Conservation (phyloP, 1,140 invertebrate genomes). For the Lasioglossum albipes region DNA sequence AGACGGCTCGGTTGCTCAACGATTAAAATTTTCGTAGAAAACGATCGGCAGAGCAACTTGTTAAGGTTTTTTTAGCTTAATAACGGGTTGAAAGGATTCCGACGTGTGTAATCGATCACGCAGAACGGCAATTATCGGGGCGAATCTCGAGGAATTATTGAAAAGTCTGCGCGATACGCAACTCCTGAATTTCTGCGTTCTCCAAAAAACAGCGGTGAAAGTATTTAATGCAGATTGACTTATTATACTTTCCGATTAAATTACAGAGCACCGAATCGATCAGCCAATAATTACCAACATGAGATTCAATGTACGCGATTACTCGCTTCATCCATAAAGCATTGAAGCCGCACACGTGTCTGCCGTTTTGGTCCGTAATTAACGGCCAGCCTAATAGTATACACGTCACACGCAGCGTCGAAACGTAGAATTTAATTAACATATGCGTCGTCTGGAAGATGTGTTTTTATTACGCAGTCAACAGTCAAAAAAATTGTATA, state of each 20-base stretch:
- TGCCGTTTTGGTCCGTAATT: not conserved
- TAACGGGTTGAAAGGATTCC: not conserved
- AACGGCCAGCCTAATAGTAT: not conserved
- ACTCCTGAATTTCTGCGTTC: not conserved
- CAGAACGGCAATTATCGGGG: conserved; percentile 10
- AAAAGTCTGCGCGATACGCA: not conserved
- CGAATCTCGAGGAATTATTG: not conserved
- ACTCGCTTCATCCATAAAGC: not conserved
- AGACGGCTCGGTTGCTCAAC: not conserved
- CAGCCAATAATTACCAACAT: not conserved
- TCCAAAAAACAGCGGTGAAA: not conserved
- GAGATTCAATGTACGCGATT: not conserved
- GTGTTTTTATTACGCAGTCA: too few relatives aligned
- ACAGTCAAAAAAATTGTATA: too few relatives aligned
- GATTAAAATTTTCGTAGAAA: conserved; percentile 29
- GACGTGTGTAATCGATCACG: conserved; percentile 3
- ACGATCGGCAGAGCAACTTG: conserved; percentile 3
- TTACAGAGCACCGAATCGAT: conserved; percentile 1
- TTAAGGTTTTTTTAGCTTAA: too few relatives aligned
- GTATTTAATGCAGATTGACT: conserved; percentile 3
- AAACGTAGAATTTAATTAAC: not conserved
- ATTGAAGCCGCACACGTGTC: not conserved
- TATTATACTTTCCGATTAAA: not conserved
- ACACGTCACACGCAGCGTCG: not conserved
- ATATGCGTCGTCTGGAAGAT: too few relatives aligned